Base-by-base conservation (phyloP, 2,888 invertebrate genomes). In the Parnassius smintheus region DNA sequence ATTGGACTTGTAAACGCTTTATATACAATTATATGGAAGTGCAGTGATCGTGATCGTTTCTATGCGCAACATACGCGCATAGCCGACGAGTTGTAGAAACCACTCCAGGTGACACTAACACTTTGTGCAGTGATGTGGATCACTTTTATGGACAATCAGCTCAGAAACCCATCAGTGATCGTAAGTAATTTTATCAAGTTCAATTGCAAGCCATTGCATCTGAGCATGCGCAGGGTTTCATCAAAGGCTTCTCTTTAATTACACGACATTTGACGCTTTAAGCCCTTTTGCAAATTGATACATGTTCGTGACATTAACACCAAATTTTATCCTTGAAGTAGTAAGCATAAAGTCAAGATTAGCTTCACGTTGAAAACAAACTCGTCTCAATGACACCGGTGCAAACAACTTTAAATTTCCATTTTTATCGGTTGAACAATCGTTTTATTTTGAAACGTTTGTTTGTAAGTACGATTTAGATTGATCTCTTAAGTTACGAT, bases 181-280 rank as follows among this genome's bases (percentile, higher is more conserved):
- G n/a, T 46, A n/a, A 10, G 45, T 10, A 45, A 45, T 45, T 45
- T 45, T 46, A 57, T 58, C 42, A 35, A 35, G 4, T 35, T 35
- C 12, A 12, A 7, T 18, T 50, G 41, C 45, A 50, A 57, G 41
- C 35, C 25, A 13, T 9, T 11, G 18, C 50, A 50, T 18, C 50
- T 42, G 42, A 35, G 50, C 57, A 42, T 22, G 57, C 42, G 42
- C 50, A 45, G 9, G 46, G 49, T 41, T 53, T 13, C 9, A 35
- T 35, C 13, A 59, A 53, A 13, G 45, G 45, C 53, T 59, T 46
- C 52, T 41, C 13, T 13, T 42, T 53, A 59, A 54, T 60, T 49
- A 54, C 54, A 49, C 48, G 49, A 55, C 42, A 60, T 60, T 60
- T 54, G 60, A 54, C 18, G 54, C 54, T 60, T 54, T 60, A 18